Conservation (phyloP, 2,888 invertebrate genomes). For the Zelleria hepariella region DNA sequence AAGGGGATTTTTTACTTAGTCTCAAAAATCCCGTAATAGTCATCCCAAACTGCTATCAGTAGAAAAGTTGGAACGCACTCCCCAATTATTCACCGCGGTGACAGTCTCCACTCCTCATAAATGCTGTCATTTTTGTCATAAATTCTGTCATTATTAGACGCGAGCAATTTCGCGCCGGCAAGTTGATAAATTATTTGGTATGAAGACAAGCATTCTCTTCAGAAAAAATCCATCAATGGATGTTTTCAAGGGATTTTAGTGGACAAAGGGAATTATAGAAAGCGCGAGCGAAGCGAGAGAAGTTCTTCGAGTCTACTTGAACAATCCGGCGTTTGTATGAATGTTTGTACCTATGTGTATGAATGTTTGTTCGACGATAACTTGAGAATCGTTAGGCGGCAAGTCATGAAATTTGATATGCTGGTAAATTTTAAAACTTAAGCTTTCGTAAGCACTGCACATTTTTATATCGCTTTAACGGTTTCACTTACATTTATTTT, state of each 20-base stretch:
- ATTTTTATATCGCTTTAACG: no score
- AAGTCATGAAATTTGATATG: no score
- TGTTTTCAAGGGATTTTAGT: neutral
- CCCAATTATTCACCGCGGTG: neutral
- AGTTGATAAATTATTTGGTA: neutral
- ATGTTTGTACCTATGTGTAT: no score
- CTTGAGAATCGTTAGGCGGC: no score
- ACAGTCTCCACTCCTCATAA: neutral
- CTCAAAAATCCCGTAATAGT: neutral
- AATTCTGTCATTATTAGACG: conserved; percentile 12
- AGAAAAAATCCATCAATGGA: neutral
- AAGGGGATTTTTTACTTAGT: no score
- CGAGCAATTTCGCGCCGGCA: conserved; percentile 17
- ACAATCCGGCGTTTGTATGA: no score
- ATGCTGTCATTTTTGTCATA: neutral
- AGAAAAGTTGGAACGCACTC: neutral
- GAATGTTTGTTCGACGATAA: no score
- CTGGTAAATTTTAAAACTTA: no score
- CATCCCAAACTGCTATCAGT: neutral
- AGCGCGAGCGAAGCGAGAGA: no score
- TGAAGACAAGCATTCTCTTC: neutral
- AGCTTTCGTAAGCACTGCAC: no score
- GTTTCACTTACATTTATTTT: no score
- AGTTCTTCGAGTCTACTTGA: no score
- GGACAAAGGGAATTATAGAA: neutral